These are phyloP conservation scores for Megalurothrips usitatus DNA, from an alignment of 2,888 invertebrate species.

Conservation along the genomic window DNA sequence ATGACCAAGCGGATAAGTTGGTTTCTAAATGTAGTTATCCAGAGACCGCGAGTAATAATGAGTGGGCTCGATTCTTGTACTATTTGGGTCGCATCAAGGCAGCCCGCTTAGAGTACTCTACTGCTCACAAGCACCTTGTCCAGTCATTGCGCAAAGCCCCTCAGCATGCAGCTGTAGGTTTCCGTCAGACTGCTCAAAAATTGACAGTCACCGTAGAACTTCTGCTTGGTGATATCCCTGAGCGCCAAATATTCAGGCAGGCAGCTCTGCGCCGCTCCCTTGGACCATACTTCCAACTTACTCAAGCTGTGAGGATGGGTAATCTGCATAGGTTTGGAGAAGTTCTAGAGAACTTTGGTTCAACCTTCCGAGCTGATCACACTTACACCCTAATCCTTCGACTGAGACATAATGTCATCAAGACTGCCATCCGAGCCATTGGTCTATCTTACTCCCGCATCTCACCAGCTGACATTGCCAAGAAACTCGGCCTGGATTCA, in stretches of 20 bases:
- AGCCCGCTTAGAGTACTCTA: conserved; percentile 95
- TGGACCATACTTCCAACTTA: conserved; percentile 93
- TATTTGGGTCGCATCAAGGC: conserved; percentile 97
- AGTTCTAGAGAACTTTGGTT: conserved; percentile 84
- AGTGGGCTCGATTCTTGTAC: conserved; percentile 96
- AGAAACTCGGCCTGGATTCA: conserved; percentile 88
- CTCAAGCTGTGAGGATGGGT: conserved; percentile 93
- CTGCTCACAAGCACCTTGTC: conserved; percentile 93
- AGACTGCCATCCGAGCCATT: conserved; percentile 94
- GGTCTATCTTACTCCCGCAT: conserved; percentile 95
- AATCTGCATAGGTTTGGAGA: conserved; percentile 91
- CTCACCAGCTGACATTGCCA: conserved; percentile 89
- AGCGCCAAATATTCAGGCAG: conserved; percentile 90
- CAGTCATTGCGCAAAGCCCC: conserved; percentile 96
- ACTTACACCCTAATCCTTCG: conserved; percentile 95
- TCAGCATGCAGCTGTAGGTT: conserved; percentile 96
- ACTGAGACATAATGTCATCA: conserved; percentile 96
- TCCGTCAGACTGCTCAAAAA: conserved; percentile 95
- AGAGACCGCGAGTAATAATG: conserved; percentile 95
- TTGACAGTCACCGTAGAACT: conserved; percentile 91
- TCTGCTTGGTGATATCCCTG: conserved; percentile 94
- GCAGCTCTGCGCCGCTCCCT: conserved; percentile 82
- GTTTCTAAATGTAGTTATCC: conserved; percentile 96
- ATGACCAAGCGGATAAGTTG: conserved; percentile 95
- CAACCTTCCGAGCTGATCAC: conserved; percentile 88